These are phyloP conservation scores for Cantharis lateralis DNA, from an alignment of 2,888 invertebrate genomes.

Conservation along the genomic window DNA sequence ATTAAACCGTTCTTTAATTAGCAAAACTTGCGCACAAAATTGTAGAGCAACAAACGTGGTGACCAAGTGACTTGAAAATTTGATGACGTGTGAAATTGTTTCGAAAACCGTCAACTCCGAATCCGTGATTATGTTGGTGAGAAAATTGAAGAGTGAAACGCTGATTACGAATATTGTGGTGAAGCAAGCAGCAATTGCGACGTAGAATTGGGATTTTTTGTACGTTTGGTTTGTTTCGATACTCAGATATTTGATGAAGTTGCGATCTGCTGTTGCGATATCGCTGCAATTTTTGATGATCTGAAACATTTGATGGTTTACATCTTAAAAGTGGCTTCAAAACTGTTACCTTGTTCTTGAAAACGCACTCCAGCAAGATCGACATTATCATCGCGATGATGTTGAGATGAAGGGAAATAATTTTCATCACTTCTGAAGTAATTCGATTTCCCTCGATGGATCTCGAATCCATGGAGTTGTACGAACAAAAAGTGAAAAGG, in stretches of 20 bases:
- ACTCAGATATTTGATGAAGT: background rate
- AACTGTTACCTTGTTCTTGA: background rate
- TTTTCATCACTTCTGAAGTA: background rate
- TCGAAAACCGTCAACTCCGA: background rate
- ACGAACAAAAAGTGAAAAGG: background rate
- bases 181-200: background rate
- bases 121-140: background rate
- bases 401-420: background rate
- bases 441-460: background rate
- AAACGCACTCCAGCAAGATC: background rate
- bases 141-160: background rate
- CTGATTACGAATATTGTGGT: background rate
- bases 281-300: background rate
- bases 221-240: background rate
- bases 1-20: background rate
- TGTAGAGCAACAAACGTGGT: background rate
- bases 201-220: background rate
- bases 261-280: background rate
- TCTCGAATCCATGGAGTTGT: background rate
- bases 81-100: background rate
- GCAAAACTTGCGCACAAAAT: background rate
- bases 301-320: background rate
- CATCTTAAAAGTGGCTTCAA: background rate
- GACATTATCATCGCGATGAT: background rate
- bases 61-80: background rate